These are phyloP conservation scores for Drosophila ironensis DNA, from an alignment of 1,140 invertebrate genomes.

Conservation along the genomic window DNA sequence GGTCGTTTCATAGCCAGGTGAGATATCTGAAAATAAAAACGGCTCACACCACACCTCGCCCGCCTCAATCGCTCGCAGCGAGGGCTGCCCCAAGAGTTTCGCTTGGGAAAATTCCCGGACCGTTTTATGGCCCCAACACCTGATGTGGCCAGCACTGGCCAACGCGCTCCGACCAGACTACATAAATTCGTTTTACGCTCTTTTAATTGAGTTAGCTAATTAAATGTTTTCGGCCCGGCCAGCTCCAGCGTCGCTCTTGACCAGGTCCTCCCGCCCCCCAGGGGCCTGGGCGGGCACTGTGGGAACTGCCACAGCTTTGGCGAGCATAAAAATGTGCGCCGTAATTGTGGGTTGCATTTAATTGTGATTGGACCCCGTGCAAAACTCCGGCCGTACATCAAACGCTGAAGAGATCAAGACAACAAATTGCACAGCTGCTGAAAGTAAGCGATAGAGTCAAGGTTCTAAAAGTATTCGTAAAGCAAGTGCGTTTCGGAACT, in stretches of 20 bases:
- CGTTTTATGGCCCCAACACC: constrained; percentile 62
- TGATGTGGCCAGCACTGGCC: constrained; percentile 46
- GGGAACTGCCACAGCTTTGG: constrained; percentile 68
- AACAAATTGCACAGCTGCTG: background rate
- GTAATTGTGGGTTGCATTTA: constrained; percentile 75
- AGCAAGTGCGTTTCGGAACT: too few species aligned
- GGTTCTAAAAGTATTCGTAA: background rate
- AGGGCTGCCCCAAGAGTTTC: constrained; percentile 10
- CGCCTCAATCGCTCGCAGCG: constrained; percentile 29
- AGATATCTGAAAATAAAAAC: constrained; percentile 55
- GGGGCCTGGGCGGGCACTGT: constrained; percentile 28
- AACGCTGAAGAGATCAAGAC: too few species aligned
- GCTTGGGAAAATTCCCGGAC: background rate
- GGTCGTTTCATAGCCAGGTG: constrained; percentile 73
- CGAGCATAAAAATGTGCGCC: constrained; percentile 61
- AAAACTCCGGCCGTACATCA: constrained; percentile 14
- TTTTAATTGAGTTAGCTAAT: constrained; percentile 79
- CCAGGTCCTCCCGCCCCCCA: constrained; percentile 18
- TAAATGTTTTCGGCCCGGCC: constrained; percentile 53
- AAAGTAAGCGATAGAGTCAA: background rate
- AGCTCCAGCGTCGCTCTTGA: background rate
- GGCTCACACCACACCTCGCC: constrained; percentile 31
- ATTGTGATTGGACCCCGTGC: constrained; percentile 67
- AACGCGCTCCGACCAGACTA: constrained; percentile 20
- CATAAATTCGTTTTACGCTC: constrained; percentile 69